phyloP scores from a whole-genome alignment of 64 coral and sea anemone genomes.

The Actinia tenebrosa region DNA sequence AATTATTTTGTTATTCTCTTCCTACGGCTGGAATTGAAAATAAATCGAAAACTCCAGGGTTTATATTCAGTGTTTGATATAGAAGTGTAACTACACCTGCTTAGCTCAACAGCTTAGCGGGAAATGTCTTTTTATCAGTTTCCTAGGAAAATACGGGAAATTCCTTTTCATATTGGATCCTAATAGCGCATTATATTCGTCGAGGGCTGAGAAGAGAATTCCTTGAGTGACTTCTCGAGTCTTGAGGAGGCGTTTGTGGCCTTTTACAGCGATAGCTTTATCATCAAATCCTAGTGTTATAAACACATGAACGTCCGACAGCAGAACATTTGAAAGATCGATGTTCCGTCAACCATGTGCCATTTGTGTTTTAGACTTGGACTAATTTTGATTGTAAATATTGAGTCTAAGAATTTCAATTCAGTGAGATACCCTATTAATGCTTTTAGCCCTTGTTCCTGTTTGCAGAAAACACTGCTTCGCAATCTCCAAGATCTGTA shows the following conservation, averaged over 20 bases:
- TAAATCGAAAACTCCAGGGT: background rate
- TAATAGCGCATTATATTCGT: slow-evolving; percentile 14
- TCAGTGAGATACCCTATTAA: background rate
- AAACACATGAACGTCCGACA: background rate
- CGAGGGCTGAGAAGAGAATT: slow-evolving; percentile 9
- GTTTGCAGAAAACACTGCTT: background rate
- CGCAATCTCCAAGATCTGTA: background rate
- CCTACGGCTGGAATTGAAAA: background rate
- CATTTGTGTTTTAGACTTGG: background rate
- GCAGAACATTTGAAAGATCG: background rate
- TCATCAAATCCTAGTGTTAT: background rate
- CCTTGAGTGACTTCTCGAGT: slow-evolving; percentile 17
- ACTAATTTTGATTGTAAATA: slow-evolving; percentile 30
- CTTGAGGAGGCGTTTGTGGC: slow-evolving; percentile 15
- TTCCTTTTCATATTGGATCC: background rate
- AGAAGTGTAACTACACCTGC: background rate
- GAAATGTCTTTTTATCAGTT: slow-evolving; percentile 17
- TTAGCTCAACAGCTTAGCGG: background rate
- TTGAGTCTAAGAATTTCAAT: slow-evolving; percentile 3
- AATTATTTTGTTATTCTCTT: slow-evolving; percentile 1
- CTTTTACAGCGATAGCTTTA: background rate
- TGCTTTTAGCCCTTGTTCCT: background rate
- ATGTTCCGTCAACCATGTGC: background rate
- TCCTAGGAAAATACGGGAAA: slow-evolving; percentile 23
- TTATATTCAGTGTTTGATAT: background rate